phyloP scores from a whole-genome alignment of 1,140 invertebrate genomes.

The Parapsyche elsis region DNA sequence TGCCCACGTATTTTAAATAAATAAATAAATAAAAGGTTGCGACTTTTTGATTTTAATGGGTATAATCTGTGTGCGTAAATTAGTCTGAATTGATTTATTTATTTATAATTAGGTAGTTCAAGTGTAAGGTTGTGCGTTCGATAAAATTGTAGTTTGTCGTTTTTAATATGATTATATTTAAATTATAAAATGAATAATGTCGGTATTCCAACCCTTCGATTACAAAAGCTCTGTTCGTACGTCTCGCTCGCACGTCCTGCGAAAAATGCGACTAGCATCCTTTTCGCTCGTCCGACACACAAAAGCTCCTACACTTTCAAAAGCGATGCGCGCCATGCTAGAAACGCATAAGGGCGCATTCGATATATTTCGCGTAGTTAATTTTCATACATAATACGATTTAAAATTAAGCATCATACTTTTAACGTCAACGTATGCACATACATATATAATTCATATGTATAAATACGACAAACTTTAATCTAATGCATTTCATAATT shows the following conservation, averaged over 20 bases:
- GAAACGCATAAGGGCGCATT: constrained; percentile 39
- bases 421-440: not conserved
- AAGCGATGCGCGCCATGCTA: constrained; percentile 18
- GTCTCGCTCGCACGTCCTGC: constrained; percentile 53
- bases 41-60: no score
- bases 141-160: no score
- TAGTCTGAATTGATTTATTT: no score
- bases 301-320: constrained; percentile 50
- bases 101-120: no score
- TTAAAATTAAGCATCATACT: not conserved
- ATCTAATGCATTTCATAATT: no score
- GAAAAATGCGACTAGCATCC: constrained; percentile 49
- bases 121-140: no score
- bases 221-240: not conserved
- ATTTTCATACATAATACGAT: not conserved
- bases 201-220: constrained; percentile 15
- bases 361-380: not conserved
- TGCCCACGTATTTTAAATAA: no score
- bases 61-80: no score
- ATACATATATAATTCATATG: no score
- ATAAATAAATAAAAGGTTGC: no score
- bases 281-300: constrained; percentile 38
- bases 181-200: constrained; percentile 14
- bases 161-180: constrained; percentile 7
- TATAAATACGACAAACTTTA: no score